These are phyloP conservation scores for Cheilosia vulpina DNA, from an alignment of 2,888 invertebrate species.

Conservation along the genomic window DNA sequence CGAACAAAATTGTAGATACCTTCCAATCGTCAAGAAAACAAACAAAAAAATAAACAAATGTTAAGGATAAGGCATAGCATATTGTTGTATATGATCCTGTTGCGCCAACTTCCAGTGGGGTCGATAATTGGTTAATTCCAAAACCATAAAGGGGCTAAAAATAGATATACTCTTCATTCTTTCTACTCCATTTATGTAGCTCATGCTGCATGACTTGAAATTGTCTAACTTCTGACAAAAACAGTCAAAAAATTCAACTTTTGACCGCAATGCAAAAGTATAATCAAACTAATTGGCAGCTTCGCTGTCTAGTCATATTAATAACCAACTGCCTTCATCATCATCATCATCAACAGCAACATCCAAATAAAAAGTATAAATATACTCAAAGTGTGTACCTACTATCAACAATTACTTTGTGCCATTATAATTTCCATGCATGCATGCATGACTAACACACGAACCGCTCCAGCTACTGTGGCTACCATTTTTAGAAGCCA, in stretches of 20 bases:
- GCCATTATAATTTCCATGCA: conserved; percentile 65
- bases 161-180: no score
- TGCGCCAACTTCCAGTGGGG: no score
- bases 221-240: background rate
- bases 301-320: conserved; percentile 67
- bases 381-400: conserved; percentile 15
- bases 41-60: no score
- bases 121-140: no score
- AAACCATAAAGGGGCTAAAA: no score
- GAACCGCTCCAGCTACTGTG: conserved; percentile 55
- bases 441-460: conserved; percentile 72
- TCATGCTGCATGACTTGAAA: background rate
- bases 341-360: conserved; percentile 38
- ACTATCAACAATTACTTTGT: conserved; percentile 54
- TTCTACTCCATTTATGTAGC: no score
- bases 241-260: conserved; percentile 29
- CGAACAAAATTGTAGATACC: no score
- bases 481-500: conserved; percentile 46
- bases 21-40: no score
- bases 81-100: no score
- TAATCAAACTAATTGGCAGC: conserved; percentile 66
- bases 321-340: conserved; percentile 47
- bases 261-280: conserved; percentile 23
- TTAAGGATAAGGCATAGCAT: no score
- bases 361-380: conserved; percentile 17